These are phyloP conservation scores for Moxostoma hubbsi DNA, from an alignment of 2,797 vertebrate genomes.

Conservation along the genomic window DNA sequence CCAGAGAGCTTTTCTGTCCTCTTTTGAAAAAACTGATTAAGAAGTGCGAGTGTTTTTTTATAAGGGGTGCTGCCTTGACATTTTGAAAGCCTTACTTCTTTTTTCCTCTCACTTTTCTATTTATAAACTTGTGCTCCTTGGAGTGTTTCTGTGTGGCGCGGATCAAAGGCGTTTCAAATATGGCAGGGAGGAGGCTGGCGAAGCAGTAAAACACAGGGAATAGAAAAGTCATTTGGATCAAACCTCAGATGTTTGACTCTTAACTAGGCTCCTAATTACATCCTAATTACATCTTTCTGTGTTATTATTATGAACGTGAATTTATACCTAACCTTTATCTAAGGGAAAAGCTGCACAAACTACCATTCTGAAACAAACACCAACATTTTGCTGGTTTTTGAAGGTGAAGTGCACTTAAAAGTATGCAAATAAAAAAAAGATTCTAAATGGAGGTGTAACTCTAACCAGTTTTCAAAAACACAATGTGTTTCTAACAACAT, in stretches of 20 bases:
- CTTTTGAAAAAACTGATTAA: slow-evolving; percentile 46
- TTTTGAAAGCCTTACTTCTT: slow-evolving; percentile 52
- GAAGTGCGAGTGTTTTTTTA: slow-evolving; percentile 48
- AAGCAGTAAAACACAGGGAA: slow-evolving; percentile 54
- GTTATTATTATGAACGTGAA: slow-evolving; percentile 37
- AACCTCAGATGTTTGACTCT: slow-evolving; percentile 59
- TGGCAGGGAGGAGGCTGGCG: slow-evolving; percentile 52
- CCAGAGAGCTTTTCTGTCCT: slow-evolving; percentile 39
- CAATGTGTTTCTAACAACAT: background rate
- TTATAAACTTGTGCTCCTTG: slow-evolving; percentile 56
- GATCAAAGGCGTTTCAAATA: slow-evolving; percentile 62
- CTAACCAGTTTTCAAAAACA: background rate
- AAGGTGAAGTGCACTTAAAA: too few relatives aligned
- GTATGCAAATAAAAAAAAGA: too few relatives aligned
- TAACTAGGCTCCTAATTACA: slow-evolving; percentile 55
- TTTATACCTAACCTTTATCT: slow-evolving; percentile 29
- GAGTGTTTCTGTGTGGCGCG: slow-evolving; percentile 57
- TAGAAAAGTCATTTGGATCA: slow-evolving; percentile 52
- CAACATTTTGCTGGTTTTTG: slow-evolving; percentile 3
- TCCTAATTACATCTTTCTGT: slow-evolving; percentile 58
- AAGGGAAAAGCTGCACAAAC: slow-evolving; percentile 28
- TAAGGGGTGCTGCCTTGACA: slow-evolving; percentile 53
- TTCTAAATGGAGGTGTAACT: too few relatives aligned
- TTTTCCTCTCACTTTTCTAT: slow-evolving; percentile 57
- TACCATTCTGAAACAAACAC: slow-evolving; percentile 18